phyloP scores from a whole-genome alignment of 1,140 invertebrate species.

The Zelostemma sp. region DNA sequence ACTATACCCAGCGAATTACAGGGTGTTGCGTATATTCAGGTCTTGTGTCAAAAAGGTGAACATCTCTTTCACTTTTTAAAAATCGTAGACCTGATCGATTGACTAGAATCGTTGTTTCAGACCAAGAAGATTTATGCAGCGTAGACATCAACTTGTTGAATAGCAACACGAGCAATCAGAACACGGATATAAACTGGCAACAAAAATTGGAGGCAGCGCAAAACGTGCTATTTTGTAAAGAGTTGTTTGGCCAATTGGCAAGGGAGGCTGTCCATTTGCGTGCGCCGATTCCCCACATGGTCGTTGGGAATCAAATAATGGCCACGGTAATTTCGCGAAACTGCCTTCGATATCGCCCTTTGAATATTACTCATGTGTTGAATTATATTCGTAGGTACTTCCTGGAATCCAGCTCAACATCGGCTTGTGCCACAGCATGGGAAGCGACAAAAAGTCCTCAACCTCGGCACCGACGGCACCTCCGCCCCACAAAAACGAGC shows the following conservation, averaged over 20 bases:
- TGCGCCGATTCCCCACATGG: slow-evolving; percentile 94
- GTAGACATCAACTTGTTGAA: slow-evolving; percentile 82
- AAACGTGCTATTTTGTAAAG: slow-evolving; percentile 97
- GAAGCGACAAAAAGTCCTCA: slow-evolving; percentile 71
- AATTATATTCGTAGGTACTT: slow-evolving; percentile 77
- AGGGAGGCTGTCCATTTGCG: slow-evolving; percentile 94
- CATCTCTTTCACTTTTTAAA: too few species aligned
- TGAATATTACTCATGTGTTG: too few species aligned
- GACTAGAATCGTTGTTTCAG: slow-evolving; percentile 70
- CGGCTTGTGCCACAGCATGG: slow-evolving; percentile 82
- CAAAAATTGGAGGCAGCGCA: slow-evolving; percentile 95
- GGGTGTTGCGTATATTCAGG: slow-evolving; percentile 95
- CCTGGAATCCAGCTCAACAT: slow-evolving; percentile 92
- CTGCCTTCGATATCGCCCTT: too few species aligned
- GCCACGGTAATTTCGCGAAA: slow-evolving; percentile 77
- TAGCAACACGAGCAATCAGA: slow-evolving; percentile 76
- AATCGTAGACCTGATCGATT: too few species aligned
- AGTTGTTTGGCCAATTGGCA: slow-evolving; percentile 94
- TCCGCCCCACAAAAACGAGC: slow-evolving; percentile 78
- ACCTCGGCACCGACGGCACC: slow-evolving; percentile 48
- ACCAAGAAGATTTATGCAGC: slow-evolving; percentile 87
- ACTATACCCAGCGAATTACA: slow-evolving; percentile 94
- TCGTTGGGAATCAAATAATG: slow-evolving; percentile 97
- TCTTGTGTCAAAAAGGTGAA: slow-evolving; percentile 90
- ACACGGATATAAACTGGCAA: slow-evolving; percentile 91